Conservation (phyloP, 2,113 vertebrate species). For the Gallinago paraguaiae region DNA sequence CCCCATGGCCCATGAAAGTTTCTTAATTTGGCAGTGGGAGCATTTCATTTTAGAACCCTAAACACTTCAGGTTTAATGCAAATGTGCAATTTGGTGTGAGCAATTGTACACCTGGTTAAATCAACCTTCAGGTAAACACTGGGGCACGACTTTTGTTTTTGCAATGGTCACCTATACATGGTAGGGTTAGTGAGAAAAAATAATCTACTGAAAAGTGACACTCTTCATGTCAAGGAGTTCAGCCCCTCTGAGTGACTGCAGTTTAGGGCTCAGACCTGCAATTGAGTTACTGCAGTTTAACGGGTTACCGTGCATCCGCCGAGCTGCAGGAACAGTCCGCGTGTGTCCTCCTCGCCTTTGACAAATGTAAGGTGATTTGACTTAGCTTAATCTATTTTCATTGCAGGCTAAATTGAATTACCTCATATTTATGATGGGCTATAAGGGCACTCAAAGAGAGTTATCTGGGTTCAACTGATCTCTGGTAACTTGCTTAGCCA, state of each 20-base stretch:
- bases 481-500: constrained; percentile 57
- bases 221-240: not conserved
- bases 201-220: not conserved
- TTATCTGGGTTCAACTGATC: constrained; percentile 39
- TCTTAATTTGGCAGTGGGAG: not conserved
- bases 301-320: constrained; percentile 20
- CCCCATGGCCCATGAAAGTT: not conserved
- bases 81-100: not conserved
- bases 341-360: constrained; percentile 56
- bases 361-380: constrained; percentile 64
- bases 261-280: constrained; percentile 40
- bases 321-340: not conserved
- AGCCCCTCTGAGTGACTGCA: not conserved
- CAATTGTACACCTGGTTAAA: not conserved
- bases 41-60: not conserved
- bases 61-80: not conserved
- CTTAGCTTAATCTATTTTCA: constrained; percentile 69
- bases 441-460: constrained; percentile 52
- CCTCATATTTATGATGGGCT: constrained; percentile 63
- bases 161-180: not conserved
- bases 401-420: constrained; percentile 65
- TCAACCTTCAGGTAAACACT: not conserved
- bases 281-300: constrained; percentile 58
- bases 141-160: not conserved
- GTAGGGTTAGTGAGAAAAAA: not conserved